Base-by-base conservation (phyloP, 2,888 invertebrate genomes). In the Gastracanthus pulcherrimus region DNA sequence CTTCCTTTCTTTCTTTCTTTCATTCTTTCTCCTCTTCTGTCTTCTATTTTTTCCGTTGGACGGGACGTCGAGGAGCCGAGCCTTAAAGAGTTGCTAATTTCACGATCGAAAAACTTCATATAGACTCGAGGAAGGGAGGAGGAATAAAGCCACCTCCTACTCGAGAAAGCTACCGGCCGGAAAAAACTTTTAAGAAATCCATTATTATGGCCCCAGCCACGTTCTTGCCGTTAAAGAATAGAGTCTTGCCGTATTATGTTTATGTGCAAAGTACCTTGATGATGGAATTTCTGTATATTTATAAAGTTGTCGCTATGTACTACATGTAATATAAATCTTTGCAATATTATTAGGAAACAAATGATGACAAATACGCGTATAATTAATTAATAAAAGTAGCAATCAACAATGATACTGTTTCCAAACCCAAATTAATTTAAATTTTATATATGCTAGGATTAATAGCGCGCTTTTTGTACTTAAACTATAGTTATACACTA, bases 31-130 rank as follows among this genome's bases (percentile, higher is more conserved):
- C 19, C 4, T 19, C 19, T 9, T 16, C 19, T n/a, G n/a, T 48
- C 19, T n/a, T n/a, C 19, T 41, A 41, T 41, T 3, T 9, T 16
- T n/a, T n/a, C 6, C 3, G 19, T 3, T 2, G 2, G 51, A 23
- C 11, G 51, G 51, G 23, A 1, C 1, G 51, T 23, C 11, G 9
- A 23, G 51, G 6, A 51, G 23, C 19, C 0, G 9, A 2, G 29
- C 31, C 23, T 64, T 34, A 48, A 71, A 38, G 38, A 69, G 51
- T 69, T 5, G 64, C 76, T 75, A 80, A 79, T 79, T 79, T 72
- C 41, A 36, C 23, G 58, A 41, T 66, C 29, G 34, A n/a, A 23
- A 79, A 79, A 66, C 45, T 79, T 79, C 58, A 55, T 71, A 70
- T 51, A 77, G 48, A 58, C 29, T n/a, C 19, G 51, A 3, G 19